Conservation (phyloP, 2,113 vertebrate genomes). For the Phocoena sinus region DNA sequence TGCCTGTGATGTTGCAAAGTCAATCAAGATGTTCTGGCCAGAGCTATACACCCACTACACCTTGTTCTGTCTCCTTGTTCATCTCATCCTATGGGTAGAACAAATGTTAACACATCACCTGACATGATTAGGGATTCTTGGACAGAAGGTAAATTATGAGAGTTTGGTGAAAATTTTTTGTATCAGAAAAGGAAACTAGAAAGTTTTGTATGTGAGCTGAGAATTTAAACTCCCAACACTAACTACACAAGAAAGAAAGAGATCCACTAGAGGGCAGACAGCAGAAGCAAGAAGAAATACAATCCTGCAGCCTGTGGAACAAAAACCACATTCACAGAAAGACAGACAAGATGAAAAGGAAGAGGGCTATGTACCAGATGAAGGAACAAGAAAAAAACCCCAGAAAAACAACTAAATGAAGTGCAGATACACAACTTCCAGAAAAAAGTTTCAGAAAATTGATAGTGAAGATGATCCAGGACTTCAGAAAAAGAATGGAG, state of each 20-base stretch:
- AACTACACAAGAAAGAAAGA: neutral
- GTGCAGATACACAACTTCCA: too few species aligned
- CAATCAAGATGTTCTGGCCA: neutral
- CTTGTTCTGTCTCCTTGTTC: neutral
- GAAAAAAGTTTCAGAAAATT: too few species aligned
- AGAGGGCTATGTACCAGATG: too few species aligned
- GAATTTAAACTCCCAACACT: neutral
- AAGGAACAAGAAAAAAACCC: too few species aligned
- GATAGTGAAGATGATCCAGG: too few species aligned
- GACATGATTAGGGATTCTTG: neutral
- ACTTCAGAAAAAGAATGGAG: too few species aligned
- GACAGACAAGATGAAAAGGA: too few species aligned
- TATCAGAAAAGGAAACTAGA: neutral
- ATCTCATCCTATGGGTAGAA: neutral
- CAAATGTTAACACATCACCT: neutral
- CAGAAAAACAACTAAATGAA: too few species aligned
- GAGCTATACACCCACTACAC: neutral
- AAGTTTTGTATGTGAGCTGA: neutral
- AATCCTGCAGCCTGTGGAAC: too few species aligned
- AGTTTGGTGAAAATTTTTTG: neutral
- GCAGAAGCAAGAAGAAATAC: too few species aligned
- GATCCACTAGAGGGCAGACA: too few species aligned
- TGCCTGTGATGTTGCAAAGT: neutral
- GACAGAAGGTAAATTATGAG: neutral
- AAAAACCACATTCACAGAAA: too few species aligned